Base-by-base conservation (phyloP, 2,113 vertebrate species). In the Brachionichthys hirsutus region DNA sequence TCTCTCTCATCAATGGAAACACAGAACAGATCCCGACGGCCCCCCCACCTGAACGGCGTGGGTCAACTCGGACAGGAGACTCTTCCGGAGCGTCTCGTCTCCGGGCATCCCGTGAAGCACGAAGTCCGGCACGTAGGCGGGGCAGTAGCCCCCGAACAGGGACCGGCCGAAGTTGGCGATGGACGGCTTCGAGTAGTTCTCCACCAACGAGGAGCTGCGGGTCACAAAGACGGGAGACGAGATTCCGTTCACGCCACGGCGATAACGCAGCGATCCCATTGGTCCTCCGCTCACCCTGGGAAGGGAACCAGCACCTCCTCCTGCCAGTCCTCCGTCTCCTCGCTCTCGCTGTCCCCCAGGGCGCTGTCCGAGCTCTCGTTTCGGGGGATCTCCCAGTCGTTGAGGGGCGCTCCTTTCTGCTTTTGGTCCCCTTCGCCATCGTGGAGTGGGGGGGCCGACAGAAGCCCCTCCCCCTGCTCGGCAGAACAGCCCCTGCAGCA, bases 31-130 rank as follows among this genome's bases (percentile, higher is more conserved):
- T n/a, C n/a, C n/a, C n/a, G n/a, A n/a, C n/a, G n/a, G n/a, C n/a
- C n/a, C n/a, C n/a, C n/a, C n/a, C n/a, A 99, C 98, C 94, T 99
- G 98, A 69, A 98, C 96, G 81, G 98, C 93, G 38, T 99, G 96
- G 57, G 92, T 91, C 77, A 99, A 87, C 78, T 99, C 97, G 24
- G 94, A 91, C 73, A 91, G 80, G 72, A 99, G 93, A 72, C 91
- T 94, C 78, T 98, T 95, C 70, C 93, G 91, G 62, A 99, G 92
- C 75, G 93, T 95, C 55, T 96, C 95, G 60, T 99, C 98, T 54
- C 87, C 95, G 51, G 94, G 94, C 83, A 95, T 88, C 73, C 98
- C 98, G 72, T 99, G 98, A 83, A 99, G 90, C 81, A 98, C 96
- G 75, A 99, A 98, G 91, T 99, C 98, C 34, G 98, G 95, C 65